These are phyloP conservation scores for Dryadula phaetusa DNA, from an alignment of 2,888 invertebrate species.

Conservation along the genomic window DNA sequence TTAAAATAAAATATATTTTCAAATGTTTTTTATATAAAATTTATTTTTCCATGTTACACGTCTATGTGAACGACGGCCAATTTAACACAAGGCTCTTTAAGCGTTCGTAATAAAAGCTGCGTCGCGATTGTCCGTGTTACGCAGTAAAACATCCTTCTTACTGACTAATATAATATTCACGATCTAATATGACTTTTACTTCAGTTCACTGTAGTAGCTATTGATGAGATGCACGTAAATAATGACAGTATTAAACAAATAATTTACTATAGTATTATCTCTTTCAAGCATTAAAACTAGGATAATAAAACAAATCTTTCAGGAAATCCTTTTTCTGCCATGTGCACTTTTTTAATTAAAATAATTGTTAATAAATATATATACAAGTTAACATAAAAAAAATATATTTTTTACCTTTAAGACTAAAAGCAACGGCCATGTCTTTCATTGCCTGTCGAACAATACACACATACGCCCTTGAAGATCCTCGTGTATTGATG, in stretches of 20 bases:
- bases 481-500: too few relatives aligned
- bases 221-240: slow-evolving; percentile 24
- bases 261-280: neutral
- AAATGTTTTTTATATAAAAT: too few relatives aligned
- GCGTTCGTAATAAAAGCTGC: slow-evolving; percentile 79
- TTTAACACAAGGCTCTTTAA: slow-evolving; percentile 77
- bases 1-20: too few relatives aligned
- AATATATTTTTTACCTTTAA: too few relatives aligned
- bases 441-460: too few relatives aligned
- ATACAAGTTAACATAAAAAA: too few relatives aligned
- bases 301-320: neutral
- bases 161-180: slow-evolving; percentile 69
- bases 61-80: slow-evolving; percentile 59
- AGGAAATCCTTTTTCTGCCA: neutral
- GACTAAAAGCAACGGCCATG: neutral
- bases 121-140: slow-evolving; percentile 81
- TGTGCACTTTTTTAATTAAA: too few relatives aligned
- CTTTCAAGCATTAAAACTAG: neutral
- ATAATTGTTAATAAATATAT: too few relatives aligned
- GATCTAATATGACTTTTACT: slow-evolving; percentile 63
- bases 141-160: slow-evolving; percentile 77
- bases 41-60: slow-evolving; percentile 36
- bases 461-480: too few relatives aligned
- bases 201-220: slow-evolving; percentile 30
- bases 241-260: slow-evolving; percentile 22